phyloP scores from a whole-genome alignment of 2,113 vertebrate species.

The Puffinus mauretanicus region DNA sequence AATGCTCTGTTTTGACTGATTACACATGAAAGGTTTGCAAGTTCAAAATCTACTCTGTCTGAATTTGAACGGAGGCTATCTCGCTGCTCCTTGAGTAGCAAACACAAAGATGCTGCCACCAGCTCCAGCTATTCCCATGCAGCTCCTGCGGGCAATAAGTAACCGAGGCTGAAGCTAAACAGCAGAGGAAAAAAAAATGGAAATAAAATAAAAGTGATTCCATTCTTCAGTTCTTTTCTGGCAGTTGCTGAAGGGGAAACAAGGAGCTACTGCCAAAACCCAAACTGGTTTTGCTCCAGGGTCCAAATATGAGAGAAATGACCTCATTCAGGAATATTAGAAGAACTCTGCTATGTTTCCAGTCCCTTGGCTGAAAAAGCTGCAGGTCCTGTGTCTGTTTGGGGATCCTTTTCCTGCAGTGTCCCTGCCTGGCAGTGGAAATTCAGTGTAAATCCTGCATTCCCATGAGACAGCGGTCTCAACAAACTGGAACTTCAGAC shows the following conservation, averaged over 20 bases:
- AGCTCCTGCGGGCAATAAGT: neutral
- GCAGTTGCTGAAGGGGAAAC: constrained; percentile 27
- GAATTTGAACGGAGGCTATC: neutral
- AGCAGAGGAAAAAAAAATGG: neutral
- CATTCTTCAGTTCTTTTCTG: constrained; percentile 4
- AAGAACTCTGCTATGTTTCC: neutral
- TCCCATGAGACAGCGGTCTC: neutral
- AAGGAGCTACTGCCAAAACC: constrained; percentile 22
- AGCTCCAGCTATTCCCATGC: neutral
- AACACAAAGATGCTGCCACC: neutral
- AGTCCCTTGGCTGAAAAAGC: neutral
- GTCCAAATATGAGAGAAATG: neutral
- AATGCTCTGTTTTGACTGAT: neutral
- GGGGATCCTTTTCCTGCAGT: neutral
- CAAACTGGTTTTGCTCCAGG: neutral
- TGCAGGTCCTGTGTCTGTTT: neutral
- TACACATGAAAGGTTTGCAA: neutral
- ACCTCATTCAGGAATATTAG: neutral
- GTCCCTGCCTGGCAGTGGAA: neutral
- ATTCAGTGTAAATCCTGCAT: neutral
- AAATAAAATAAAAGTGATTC: constrained; percentile 11
- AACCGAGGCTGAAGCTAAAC: neutral
- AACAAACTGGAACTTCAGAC: neutral
- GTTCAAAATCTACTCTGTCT: neutral
- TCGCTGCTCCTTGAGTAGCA: neutral